Evolutionary conservation across 2,113 vertebrate genomes (phyloP).

Genomic region (Malurus cyaneus): DNA sequence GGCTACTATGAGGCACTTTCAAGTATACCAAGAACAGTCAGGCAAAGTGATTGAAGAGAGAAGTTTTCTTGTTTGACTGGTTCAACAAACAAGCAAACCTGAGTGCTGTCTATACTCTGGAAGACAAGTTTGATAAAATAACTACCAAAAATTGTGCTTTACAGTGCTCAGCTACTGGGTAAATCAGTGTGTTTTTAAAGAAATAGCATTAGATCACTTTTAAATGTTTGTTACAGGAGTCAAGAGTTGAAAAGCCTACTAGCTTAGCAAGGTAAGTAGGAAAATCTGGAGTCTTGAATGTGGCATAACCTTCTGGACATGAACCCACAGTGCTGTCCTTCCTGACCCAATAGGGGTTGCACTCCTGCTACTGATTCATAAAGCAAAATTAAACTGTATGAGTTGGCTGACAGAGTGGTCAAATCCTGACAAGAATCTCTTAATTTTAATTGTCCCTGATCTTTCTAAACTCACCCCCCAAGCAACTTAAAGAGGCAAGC

Average conservation of each 20-base stretch:
- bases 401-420: background rate
- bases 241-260: background rate
- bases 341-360: background rate
- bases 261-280: background rate
- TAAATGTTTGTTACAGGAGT: background rate
- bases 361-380: background rate
- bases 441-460: background rate
- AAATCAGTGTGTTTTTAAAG: rapidly evolving
- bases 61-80: background rate
- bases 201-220: background rate
- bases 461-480: background rate
- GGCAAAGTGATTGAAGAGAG: background rate
- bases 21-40: background rate
- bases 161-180: background rate
- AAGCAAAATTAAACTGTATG: background rate
- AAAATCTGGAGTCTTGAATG: background rate
- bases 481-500: background rate
- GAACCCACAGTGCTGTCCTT: background rate
- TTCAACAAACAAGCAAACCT: background rate
- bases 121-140: background rate
- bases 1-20: background rate
- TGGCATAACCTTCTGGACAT: background rate
- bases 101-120: background rate
- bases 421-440: background rate
- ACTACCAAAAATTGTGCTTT: background rate